A percentile compares a stretch with the other conserved stretches of the same genome.
Evolutionary conservation across 2,797 vertebrate genomes (phyloP).

Genomic region (Florisuga fusca): DNA sequence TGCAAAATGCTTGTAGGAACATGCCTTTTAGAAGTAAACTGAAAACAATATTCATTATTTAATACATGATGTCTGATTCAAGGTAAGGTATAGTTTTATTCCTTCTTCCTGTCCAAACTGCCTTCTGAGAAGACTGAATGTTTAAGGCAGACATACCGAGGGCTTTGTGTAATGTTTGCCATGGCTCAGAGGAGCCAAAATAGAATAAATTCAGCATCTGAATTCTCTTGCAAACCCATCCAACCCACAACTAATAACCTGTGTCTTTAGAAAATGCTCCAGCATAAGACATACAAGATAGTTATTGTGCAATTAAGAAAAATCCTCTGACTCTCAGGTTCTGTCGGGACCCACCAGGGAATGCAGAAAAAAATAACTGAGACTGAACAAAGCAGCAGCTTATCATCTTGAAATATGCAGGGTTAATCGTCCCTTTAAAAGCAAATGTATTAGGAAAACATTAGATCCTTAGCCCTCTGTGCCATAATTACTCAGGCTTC

Average conservation of each 20-base stretch:
- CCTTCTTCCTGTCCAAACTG: neutral
- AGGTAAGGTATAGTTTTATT: neutral
- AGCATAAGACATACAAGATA: conserved; percentile 40
- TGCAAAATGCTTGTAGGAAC: neutral
- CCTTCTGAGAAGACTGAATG: neutral
- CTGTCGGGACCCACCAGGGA: conserved; percentile 41
- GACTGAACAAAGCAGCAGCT: conserved; percentile 59
- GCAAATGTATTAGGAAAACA: conserved; percentile 65
- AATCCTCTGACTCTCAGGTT: conserved; percentile 51
- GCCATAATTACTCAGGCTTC: conserved; percentile 72
- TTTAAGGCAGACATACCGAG: neutral
- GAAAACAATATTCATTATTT: neutral
- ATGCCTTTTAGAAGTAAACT: neutral
- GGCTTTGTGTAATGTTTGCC: neutral
- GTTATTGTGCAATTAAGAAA: conserved; percentile 55
- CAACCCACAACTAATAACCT: conserved; percentile 45
- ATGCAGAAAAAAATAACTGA: conserved; percentile 19
- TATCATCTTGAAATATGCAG: conserved; percentile 66
- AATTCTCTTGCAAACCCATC: conserved; percentile 17
- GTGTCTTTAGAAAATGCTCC: conserved; percentile 35
- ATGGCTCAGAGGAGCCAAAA: conserved; percentile 23
- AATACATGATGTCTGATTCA: neutral
- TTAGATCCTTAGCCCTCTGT: conserved; percentile 67
- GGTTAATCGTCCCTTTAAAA: conserved; percentile 68
- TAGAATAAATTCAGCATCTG: conserved; percentile 35